Evolutionary conservation across 2,113 vertebrate species (phyloP), one percentile per base, ranked within the genome.

Genomic region (Phaethon lepturus): DNA sequence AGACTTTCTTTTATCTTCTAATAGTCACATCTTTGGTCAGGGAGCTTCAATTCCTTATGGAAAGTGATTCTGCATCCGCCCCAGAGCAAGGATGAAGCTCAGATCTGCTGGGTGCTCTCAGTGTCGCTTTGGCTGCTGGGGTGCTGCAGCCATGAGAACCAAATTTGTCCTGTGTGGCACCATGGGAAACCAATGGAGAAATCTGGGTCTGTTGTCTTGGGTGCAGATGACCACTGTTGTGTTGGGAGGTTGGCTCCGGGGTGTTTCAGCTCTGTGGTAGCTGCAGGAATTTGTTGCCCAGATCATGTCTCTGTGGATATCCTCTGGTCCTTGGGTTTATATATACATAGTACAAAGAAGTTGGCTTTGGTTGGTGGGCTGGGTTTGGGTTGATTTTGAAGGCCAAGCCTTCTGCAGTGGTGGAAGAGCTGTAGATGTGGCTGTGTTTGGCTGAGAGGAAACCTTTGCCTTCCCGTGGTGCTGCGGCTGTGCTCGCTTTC

Each of bases 401-500:
- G 60, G 50, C n/a, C 24, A 33, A 18, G 22, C 24, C 7, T 86
- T 89, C 55, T 81, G 42, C 50, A 77, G 45, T 22, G 31, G n/a
- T 80, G n/a, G 53, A 86, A 24, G 52, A 77, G 17, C 50, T 71
- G 47, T 53, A 87, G 47, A 18, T 58, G 18, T 87, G 76, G 38
- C 35, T 44, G 24, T 52, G 33, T n/a, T 59, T 77, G 49, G 26
- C 63, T 40, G 42, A 79, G 63, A 28, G 63, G 38, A 31, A 63
- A 24, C 13, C 29, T 77, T 55, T 79, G 35, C 49, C 44, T 83
- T 90, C 40, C 25, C 13, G 5, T 3, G 11, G 66, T 55, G 49
- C 35, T 81, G 44, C 6, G 22, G 24, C 63, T 80, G 20, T 0
- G 0, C 33, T 73, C 1, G 0, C n/a, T 88, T 78, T 86, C 42